Conservation (phyloP, 2,113 vertebrate species). For the Phylloscopus trochiloides region DNA sequence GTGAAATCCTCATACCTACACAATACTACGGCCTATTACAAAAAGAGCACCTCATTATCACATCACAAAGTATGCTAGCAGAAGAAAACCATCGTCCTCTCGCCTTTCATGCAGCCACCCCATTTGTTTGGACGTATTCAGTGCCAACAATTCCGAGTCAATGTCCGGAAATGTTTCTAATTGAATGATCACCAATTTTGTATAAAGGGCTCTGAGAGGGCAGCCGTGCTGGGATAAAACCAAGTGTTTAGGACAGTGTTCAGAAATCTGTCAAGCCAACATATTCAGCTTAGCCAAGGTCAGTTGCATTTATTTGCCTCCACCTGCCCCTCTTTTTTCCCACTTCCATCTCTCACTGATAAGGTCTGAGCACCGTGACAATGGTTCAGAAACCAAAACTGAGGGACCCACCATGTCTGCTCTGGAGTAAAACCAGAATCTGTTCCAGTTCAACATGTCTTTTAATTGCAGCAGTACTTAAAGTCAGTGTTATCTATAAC, state of each 20-base stretch:
- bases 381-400: not conserved
- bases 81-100: not conserved
- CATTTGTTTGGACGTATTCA: constrained; percentile 20
- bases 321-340: fast-evolving
- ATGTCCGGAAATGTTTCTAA: constrained; percentile 41
- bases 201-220: not conserved
- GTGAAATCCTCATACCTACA: constrained; percentile 40
- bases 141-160: not conserved
- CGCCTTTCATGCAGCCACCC: not conserved
- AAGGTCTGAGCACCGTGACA: not conserved
- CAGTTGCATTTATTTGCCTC: not conserved
- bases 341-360: not conserved
- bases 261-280: not conserved
- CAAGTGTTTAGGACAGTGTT: not conserved
- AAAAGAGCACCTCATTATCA: constrained; percentile 35
- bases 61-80: not conserved
- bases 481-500: not conserved
- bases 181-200: not conserved
- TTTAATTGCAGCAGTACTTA: not conserved
- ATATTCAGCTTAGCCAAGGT: not conserved
- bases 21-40: not conserved
- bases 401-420: not conserved
- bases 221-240: not conserved
- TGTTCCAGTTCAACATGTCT: not conserved
- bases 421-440: not conserved